phyloP scores from a whole-genome alignment of 2,797 vertebrate genomes.

The Sternotherus odoratus region DNA sequence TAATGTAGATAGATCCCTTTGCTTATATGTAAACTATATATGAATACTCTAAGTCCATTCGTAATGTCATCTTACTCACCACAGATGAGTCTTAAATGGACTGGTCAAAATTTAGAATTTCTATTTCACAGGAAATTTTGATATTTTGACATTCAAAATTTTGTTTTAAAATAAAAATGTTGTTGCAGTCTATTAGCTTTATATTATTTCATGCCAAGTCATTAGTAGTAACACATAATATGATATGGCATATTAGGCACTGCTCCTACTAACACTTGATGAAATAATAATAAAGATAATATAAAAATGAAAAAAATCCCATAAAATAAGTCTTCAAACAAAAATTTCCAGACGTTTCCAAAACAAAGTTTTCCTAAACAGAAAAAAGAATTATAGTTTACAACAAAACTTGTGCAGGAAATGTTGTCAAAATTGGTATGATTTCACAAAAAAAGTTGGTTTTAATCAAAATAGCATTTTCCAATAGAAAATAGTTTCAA shows the following conservation, averaged over 20 bases:
- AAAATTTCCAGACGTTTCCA: neutral
- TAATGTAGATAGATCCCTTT: slow-evolving; percentile 35
- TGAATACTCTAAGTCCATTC: neutral
- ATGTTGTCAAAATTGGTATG: neutral
- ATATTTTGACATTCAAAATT: neutral
- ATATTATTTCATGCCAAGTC: neutral
- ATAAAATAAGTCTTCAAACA: neutral
- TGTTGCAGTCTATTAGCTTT: neutral
- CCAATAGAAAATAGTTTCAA: neutral
- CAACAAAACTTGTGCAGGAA: neutral
- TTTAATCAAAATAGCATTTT: neutral
- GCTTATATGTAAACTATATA: slow-evolving; percentile 9
- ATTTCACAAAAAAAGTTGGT: neutral
- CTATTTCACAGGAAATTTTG: neutral
- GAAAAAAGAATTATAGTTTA: neutral
- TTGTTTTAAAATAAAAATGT: neutral
- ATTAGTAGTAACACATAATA: neutral
- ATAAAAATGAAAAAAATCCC: neutral
- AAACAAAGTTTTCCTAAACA: neutral
- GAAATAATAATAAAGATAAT: neutral
- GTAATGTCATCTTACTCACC: neutral
- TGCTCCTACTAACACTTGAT: neutral
- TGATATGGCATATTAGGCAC: neutral
- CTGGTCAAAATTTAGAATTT: neutral
- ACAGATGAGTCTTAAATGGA: neutral